A percentile compares a stretch with the other conserved stretches of the same genome.
These are phyloP conservation scores for Mustelus asterias DNA, from an alignment of 2,113 vertebrate species.

Conservation along the genomic window DNA sequence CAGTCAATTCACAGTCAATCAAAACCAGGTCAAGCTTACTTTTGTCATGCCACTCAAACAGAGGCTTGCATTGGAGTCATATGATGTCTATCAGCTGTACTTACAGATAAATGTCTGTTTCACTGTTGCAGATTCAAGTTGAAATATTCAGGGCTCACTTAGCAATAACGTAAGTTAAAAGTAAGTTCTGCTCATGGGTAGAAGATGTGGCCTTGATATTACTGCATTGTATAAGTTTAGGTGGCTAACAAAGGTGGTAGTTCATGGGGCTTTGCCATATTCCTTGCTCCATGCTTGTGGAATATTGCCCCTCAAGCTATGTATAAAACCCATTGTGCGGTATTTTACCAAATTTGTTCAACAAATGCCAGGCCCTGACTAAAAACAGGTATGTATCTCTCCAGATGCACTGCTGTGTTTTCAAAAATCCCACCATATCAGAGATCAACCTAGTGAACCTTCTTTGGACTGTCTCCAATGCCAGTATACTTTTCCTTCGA, in stretches of 20 bases:
- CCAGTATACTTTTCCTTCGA: too few species aligned
- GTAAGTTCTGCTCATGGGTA: not conserved
- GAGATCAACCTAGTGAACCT: too few species aligned
- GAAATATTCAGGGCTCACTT: not conserved
- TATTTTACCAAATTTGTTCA: too few species aligned
- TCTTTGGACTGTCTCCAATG: too few species aligned
- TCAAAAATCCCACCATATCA: too few species aligned
- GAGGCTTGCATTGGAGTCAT: not conserved
- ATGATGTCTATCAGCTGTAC: not conserved
- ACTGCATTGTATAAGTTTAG: not conserved
- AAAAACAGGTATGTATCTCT: too few species aligned
- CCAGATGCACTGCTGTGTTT: too few species aligned
- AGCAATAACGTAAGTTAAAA: not conserved
- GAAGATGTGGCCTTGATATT: not conserved
- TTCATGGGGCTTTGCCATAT: not conserved
- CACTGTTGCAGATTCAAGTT: not conserved
- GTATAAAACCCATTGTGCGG: not conserved
- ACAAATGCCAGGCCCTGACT: too few species aligned
- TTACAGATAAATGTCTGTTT: not conserved
- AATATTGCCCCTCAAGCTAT: not conserved
- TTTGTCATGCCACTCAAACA: not conserved
- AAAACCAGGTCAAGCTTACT: slow-evolving; percentile 34
- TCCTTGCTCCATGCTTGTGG: not conserved
- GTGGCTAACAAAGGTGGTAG: not conserved
- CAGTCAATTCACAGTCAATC: slow-evolving; percentile 34